Evolutionary conservation across 2,113 vertebrate genomes (phyloP), one percentile per base, ranked within the genome.

Genomic region (Tricholaema leucomelas): DNA sequence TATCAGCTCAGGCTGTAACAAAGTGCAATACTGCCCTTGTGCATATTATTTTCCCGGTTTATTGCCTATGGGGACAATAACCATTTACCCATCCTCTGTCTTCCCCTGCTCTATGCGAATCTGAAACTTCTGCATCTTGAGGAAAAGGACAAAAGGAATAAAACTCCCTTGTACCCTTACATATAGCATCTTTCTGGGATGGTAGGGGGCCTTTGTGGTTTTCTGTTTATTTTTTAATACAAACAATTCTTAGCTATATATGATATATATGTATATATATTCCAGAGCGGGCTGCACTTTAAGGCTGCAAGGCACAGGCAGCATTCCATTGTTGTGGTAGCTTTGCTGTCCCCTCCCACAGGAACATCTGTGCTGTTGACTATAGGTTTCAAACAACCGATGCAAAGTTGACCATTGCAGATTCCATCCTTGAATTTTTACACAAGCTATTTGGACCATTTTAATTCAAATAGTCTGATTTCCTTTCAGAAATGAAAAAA

Each of bases 391-490:
- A 67, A 76, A 75, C 44, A 80, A 63, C 15, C 6, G 13, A 35
- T 27, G 69, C 52, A 63, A 52, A 91, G 52, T 52, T 87, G 87
- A 85, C 85, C 4, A 1, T 18, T 44, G 35, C n/a, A 48, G 60
- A 7, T 58, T 74, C 60, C 12, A 20, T 67, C 79, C 64, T 27
- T 70, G 46, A 80, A 36, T 80, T 89, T 59, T 63, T 16, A 42
- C 23, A 3, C 1, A 46, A 93, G 54, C 69, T 38, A 46, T 18
- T 74, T 59, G 85, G 56, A 91, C 72, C 64, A 80, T 85, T 92
- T 92, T 66, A 83, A 76, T 91, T 83, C 87, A 90, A 95, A 92
- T 14, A 77, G 28, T 28, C 72, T 74, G 75, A 80, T 81, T 46
- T 85, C 72, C 30, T 81, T 56, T 90, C 54, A 80, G 91, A 91